Percentiles rank a stretch among this genome's conserved stretches.
Evolutionary conservation across 2,888 invertebrate species (phyloP).

Genomic region (Heliconius charithonia): DNA sequence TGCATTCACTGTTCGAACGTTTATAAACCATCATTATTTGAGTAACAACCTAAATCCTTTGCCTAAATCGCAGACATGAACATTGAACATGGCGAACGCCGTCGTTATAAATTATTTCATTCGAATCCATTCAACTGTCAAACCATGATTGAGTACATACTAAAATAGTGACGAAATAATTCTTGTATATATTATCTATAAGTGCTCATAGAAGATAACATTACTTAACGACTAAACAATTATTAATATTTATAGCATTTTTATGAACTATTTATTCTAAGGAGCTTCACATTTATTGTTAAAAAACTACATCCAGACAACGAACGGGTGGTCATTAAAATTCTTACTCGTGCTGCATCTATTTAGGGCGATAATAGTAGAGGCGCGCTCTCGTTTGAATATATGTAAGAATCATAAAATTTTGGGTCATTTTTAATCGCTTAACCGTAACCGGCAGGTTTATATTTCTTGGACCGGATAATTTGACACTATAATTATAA

Average conservation of each 20-base stretch:
- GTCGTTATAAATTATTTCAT: conserved; percentile 12
- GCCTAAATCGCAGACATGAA: neutral
- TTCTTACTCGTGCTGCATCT: conserved; percentile 73
- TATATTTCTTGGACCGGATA: neutral
- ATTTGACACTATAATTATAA: conserved; percentile 17
- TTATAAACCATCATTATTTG: neutral
- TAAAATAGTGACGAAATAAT: conserved; percentile 23
- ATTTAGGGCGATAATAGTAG: conserved; percentile 65
- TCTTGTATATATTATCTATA: conserved; percentile 4
- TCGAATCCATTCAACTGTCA: conserved; percentile 24
- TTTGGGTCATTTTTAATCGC: conserved; percentile 2
- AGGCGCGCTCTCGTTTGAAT: conserved; percentile 36
- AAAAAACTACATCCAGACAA: conserved; percentile 15
- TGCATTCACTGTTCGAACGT: neutral
- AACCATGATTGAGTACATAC: conserved; percentile 25
- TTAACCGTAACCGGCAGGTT: conserved; percentile 2
- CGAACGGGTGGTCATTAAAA: conserved; percentile 71
- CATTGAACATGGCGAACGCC: conserved; percentile 7
- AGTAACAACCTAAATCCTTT: neutral
- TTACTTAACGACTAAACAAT: conserved; percentile 4
- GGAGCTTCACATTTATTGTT: conserved; percentile 25
- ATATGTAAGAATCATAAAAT: conserved; percentile 31
- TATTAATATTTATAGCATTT: conserved; percentile 4
- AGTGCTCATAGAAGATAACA: neutral
- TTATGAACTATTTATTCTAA: conserved; percentile 23